These are phyloP conservation scores for Zygaena filipendulae DNA, from an alignment of 2,888 invertebrate genomes.

Conservation along the genomic window DNA sequence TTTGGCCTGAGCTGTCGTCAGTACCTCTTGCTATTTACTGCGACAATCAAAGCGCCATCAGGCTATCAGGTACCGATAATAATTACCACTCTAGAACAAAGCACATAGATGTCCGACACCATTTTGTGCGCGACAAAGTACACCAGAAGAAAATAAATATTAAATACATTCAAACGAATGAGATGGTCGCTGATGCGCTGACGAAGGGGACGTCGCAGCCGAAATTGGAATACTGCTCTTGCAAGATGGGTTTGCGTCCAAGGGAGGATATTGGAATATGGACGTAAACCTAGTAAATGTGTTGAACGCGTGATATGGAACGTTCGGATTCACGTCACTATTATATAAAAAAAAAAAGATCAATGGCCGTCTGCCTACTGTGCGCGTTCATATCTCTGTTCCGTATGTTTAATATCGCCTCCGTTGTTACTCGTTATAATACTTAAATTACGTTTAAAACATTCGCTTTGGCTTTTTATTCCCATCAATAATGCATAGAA, in stretches of 20 bases:
- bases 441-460: too few species aligned
- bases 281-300: too few species aligned
- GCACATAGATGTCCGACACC: constrained; percentile 13
- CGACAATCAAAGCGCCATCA: constrained; percentile 10
- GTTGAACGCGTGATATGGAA: too few species aligned
- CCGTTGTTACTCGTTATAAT: too few species aligned
- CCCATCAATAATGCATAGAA: too few species aligned
- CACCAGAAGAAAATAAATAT: constrained; percentile 8
- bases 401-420: too few species aligned
- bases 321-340: too few species aligned
- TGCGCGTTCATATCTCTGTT: too few species aligned
- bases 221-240: constrained; percentile 12
- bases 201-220: constrained; percentile 15
- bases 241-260: constrained; percentile 13
- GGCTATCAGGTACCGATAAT: constrained; percentile 6
- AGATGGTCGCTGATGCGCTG: constrained; percentile 14
- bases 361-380: too few species aligned
- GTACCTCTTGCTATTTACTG: constrained; percentile 6
- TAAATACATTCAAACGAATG: constrained; percentile 9
- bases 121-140: constrained; percentile 14
- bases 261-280: constrained; percentile 11
- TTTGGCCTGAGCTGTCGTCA: constrained; percentile 4
- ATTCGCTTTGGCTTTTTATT: too few species aligned
- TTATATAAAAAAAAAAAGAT: too few species aligned
- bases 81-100: constrained; percentile 6